Base-by-base conservation (phyloP, 92 coral and sea anemone genomes). In the Siderastrea radians region DNA sequence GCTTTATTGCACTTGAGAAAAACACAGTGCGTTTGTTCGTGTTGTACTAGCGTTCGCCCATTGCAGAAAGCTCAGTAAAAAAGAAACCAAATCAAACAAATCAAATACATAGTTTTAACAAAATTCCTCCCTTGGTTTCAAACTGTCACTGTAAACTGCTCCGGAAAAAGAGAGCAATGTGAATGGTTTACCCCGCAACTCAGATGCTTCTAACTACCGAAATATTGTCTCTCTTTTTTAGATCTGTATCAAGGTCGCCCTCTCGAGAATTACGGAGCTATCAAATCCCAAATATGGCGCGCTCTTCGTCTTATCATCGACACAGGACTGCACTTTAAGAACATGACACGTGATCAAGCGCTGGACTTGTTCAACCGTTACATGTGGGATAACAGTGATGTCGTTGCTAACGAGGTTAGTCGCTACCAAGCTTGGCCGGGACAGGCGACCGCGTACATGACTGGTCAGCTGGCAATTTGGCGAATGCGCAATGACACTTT, bases 201-300 rank as follows among this genome's bases (percentile, higher is more conserved):
- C 44, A 50, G 13, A n/a, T 49, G 13, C 1, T 46, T 3, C 50
- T 43, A 66, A 12, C 15, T 47, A 17, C 38, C 38, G 38, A 26
- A 26, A 26, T 26, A 53, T 5, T 8, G 3, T 6, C 61, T n/a
- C 4, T 64, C 60, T 77, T 78, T 73, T 38, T 26, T 63, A 90
- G 93, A 91, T 44, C 57, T 88, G 5, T 90, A 86, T 63, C 47
- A 71, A 61, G 60, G 82, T 55, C 86, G 91, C 68, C 88, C 85
- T 13, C 85, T 93, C 13, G 87, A 85, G 75, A 68, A 77, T 62
- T 93, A 87, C 73, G 96, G 96, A 10, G 85, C 89, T 91, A 55
- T 93, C 15, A 93, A 93, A 49, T 87, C 92, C 2, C 96, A 93
- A 66, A 78, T 90, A 52, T 90, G 93, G 93, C 90, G 93, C 72